phyloP scores from a whole-genome alignment of 2,113 vertebrate genomes.

The Marmota monax region DNA sequence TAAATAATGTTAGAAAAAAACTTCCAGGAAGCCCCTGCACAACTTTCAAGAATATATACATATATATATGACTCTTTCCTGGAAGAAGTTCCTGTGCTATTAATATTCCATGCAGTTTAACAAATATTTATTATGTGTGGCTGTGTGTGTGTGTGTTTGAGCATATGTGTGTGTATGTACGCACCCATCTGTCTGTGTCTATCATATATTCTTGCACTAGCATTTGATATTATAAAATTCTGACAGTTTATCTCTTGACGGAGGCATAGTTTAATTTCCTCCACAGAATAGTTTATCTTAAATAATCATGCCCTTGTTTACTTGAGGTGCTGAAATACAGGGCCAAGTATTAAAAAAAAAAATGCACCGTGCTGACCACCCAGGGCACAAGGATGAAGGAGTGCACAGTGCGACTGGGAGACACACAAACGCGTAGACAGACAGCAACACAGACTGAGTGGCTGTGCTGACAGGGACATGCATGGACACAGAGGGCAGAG shows the following conservation, averaged over 20 bases:
- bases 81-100: neutral
- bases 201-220: neutral
- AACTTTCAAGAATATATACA: neutral
- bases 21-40: neutral
- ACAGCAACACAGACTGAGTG: fast-evolving
- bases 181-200: neutral
- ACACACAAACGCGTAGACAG: neutral
- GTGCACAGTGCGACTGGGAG: neutral
- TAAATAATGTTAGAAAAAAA: neutral
- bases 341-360: neutral
- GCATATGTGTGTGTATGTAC: neutral
- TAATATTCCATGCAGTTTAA: neutral
- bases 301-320: neutral
- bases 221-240: neutral
- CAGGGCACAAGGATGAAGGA: no score
- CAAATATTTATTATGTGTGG: neutral
- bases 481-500: neutral
- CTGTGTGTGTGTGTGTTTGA: neutral
- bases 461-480: fast-evolving
- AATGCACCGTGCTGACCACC: fast-evolving
- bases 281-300: neutral
- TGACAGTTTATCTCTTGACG: neutral
- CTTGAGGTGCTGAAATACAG: neutral
- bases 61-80: neutral
- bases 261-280: neutral